Conservation (phyloP, 2,888 invertebrate genomes). For the Liopterus haemorrhoidalis region DNA sequence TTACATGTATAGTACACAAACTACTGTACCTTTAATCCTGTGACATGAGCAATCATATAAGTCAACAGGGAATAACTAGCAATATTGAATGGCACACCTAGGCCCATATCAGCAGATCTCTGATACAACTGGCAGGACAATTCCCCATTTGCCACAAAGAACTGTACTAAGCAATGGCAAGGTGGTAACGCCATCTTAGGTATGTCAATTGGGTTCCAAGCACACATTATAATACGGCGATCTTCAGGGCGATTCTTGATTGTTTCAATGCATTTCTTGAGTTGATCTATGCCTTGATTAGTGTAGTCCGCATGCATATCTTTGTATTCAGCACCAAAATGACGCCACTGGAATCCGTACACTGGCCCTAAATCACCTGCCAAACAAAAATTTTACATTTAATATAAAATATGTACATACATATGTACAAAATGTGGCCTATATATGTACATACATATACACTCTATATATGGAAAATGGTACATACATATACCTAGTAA, state of each 20-base stretch:
- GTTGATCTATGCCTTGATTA: constrained; percentile 80
- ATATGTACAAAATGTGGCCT: too few relatives aligned
- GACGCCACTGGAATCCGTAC: constrained; percentile 98
- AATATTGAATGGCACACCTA: constrained; percentile 98
- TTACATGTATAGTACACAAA: constrained; percentile 7
- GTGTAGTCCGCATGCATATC: constrained; percentile 77
- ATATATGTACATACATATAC: too few relatives aligned
- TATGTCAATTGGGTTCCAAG: constrained; percentile 91
- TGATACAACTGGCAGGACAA: constrained; percentile 92
- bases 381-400: constrained; percentile 13
- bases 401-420: not conserved
- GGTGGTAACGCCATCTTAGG: constrained; percentile 93
- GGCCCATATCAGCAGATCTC: constrained; percentile 93
- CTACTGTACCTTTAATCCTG: constrained; percentile 68
- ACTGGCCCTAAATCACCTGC: constrained; percentile 89
- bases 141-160: constrained; percentile 78
- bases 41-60: constrained; percentile 93
- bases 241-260: constrained; percentile 78
- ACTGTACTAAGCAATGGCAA: constrained; percentile 92
- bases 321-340: constrained; percentile 87
- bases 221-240: constrained; percentile 83
- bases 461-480: too few relatives aligned
- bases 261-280: constrained; percentile 71
- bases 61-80: constrained; percentile 93
- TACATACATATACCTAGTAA: too few relatives aligned